A percentile compares a stretch with the other conserved stretches of the same genome.
Conservation (phyloP, 2,113 vertebrate genomes). For the Carassius carassius region DNA sequence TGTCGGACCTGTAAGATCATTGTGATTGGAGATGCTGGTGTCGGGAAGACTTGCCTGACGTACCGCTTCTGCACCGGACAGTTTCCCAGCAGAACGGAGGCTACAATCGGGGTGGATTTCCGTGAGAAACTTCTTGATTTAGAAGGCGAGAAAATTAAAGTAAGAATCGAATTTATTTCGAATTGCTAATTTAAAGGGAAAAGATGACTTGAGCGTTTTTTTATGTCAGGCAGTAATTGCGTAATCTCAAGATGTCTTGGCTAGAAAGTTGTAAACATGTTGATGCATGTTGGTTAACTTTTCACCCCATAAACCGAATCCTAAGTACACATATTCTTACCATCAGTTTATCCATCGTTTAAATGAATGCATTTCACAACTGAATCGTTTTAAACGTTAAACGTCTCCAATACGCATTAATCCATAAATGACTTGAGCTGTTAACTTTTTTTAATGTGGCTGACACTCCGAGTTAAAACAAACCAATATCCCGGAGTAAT, state of each 20-base stretch:
- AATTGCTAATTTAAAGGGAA: not conserved
- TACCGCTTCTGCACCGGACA: conserved; percentile 74
- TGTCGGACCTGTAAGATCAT: conserved; percentile 76
- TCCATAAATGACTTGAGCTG: no score
- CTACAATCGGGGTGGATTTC: conserved; percentile 81
- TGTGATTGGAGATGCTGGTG: conserved; percentile 77
- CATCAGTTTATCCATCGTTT: not conserved
- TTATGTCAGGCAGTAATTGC: not conserved
- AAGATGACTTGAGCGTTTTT: not conserved
- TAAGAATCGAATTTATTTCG: conserved; percentile 31
- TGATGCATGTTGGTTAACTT: not conserved
- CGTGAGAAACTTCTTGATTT: conserved; percentile 71
- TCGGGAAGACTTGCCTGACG: conserved; percentile 77
- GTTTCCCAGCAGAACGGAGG: conserved; percentile 71
- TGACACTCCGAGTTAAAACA: no score
- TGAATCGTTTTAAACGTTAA: no score
- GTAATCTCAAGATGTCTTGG: not conserved
- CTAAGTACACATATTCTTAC: not conserved
- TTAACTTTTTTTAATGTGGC: no score
- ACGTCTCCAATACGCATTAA: no score
- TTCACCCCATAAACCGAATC: not conserved
- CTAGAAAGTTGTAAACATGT: not conserved
- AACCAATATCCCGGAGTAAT: no score
- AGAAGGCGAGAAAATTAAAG: conserved; percentile 75
- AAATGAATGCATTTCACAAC: not conserved